phyloP scores from a whole-genome alignment of 2,113 vertebrate genomes.

The Alligator sinensis region DNA sequence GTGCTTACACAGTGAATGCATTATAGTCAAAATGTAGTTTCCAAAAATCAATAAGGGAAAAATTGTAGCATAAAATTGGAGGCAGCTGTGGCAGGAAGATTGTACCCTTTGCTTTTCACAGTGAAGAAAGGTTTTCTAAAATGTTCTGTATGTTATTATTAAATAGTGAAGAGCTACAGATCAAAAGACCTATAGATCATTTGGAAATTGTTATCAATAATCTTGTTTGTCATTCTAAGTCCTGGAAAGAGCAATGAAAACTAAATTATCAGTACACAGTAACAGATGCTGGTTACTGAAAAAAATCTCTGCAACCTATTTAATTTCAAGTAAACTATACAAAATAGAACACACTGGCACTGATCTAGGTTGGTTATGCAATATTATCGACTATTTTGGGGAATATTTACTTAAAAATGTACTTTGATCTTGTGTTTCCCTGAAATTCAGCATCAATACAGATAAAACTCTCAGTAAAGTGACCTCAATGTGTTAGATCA shows the following conservation, averaged over 20 bases:
- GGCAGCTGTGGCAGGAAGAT: neutral
- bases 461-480: neutral
- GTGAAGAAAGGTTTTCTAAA: neutral
- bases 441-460: neutral
- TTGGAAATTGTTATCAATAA: too few species aligned
- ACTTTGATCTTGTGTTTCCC: neutral
- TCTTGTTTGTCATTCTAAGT: too few species aligned
- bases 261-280: too few species aligned
- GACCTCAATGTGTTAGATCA: neutral
- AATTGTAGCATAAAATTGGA: slow-evolving; percentile 11
- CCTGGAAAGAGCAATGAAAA: too few species aligned
- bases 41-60: neutral
- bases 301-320: too few species aligned
- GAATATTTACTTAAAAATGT: neutral
- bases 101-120: neutral
- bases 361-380: too few species aligned
- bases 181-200: too few species aligned
- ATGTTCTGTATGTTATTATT: neutral
- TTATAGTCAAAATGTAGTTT: neutral
- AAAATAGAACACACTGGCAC: too few species aligned
- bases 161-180: too few species aligned
- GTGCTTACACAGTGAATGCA: neutral
- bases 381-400: too few species aligned
- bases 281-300: too few species aligned
- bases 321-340: too few species aligned